These are phyloP conservation scores for Oryzias dopingdopingensis DNA, from an alignment of 2,797 vertebrate species.

Conservation along the genomic window DNA sequence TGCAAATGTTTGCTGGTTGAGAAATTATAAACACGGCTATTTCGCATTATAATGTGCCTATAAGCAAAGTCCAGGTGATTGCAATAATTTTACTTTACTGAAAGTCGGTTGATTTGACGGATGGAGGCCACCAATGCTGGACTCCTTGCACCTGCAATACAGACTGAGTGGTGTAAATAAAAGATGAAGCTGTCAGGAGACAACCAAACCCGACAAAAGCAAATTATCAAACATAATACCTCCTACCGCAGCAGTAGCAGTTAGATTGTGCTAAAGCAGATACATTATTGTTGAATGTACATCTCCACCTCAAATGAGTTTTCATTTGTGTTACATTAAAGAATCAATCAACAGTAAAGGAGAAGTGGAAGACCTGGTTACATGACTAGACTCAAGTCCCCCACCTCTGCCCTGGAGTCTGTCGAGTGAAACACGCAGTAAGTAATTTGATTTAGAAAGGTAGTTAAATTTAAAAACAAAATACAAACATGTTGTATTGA, in stretches of 20 bases:
- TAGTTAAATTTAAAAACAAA: too few species aligned
- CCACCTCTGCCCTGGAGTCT: too few species aligned
- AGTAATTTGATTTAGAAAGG: too few species aligned
- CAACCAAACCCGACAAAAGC: conserved; percentile 49
- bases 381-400: too few species aligned
- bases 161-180: conserved; percentile 56
- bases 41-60: conserved; percentile 28
- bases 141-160: conserved; percentile 45
- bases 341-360: too few species aligned
- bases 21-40: conserved; percentile 22
- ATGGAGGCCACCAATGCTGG: conserved; percentile 11
- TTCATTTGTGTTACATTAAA: too few species aligned
- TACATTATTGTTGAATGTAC: not conserved
- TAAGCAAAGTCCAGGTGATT: conserved; percentile 35
- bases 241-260: conserved; percentile 37
- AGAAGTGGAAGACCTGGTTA: too few species aligned
- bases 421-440: too few species aligned
- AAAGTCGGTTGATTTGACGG: conserved; percentile 35
- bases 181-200: conserved; percentile 63
- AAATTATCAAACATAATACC: conserved; percentile 61
- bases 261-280: not conserved
- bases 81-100: conserved; percentile 44
- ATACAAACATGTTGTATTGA: too few species aligned
- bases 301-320: conserved; percentile 19
- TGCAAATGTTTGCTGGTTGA: conserved; percentile 29